A percentile compares a stretch with the other conserved stretches of the same genome.
These are phyloP conservation scores for Nephila pilipes DNA, from an alignment of 1,140 invertebrate genomes.

Conservation along the genomic window DNA sequence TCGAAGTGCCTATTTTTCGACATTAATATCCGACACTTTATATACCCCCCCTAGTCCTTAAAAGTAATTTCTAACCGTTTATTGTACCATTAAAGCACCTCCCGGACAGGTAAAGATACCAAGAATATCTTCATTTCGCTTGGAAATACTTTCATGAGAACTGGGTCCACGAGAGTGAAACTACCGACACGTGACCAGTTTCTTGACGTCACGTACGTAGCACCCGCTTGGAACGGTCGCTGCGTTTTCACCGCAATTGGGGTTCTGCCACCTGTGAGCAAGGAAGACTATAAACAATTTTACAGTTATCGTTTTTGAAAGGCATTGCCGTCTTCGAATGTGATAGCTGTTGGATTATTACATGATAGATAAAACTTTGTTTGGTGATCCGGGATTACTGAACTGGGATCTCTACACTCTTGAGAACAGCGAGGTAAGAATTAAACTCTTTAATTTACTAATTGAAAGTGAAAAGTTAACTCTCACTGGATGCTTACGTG, in stretches of 20 bases:
- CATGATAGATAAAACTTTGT: background rate
- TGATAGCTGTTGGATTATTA: constrained; percentile 27
- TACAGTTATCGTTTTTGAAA: constrained; percentile 30
- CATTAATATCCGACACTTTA: too few species aligned
- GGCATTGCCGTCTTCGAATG: background rate
- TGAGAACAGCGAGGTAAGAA: background rate
- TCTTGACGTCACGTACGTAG: constrained; percentile 58
- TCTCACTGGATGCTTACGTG: background rate
- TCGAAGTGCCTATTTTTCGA: too few species aligned
- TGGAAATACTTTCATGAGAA: background rate
- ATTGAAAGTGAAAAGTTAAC: background rate
- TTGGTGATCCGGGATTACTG: background rate
- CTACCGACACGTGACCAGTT: constrained; percentile 64
- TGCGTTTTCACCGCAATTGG: constrained; percentile 49
- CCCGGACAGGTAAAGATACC: too few species aligned
- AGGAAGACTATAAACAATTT: constrained; percentile 30
- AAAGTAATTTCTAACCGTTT: too few species aligned
- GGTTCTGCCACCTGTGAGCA: constrained; percentile 56
- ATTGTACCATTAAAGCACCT: too few species aligned
- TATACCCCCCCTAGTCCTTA: too few species aligned
- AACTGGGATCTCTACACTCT: background rate
- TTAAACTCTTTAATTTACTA: background rate
- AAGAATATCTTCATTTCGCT: background rate
- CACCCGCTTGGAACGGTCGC: constrained; percentile 35
- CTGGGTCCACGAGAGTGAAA: constrained; percentile 53